Evolutionary conservation across 2,797 vertebrate genomes (phyloP).

Genomic region (Bucorvus abyssinicus): DNA sequence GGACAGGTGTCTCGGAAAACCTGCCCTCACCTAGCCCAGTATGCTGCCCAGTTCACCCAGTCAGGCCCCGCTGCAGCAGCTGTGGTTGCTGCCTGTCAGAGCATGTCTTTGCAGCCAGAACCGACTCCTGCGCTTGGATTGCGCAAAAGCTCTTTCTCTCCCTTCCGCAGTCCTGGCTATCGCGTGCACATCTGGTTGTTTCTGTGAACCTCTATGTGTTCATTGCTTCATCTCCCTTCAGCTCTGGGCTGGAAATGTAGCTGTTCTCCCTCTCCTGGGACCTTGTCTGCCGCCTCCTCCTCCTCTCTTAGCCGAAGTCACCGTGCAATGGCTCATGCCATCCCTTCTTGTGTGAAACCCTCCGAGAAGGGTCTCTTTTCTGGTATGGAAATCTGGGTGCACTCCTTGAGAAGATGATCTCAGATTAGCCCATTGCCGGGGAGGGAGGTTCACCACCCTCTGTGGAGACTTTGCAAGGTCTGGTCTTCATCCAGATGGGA

Average conservation of each 20-base stretch:
- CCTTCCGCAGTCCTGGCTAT: neutral
- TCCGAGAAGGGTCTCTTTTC: neutral
- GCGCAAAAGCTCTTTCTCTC: neutral
- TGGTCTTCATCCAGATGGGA: neutral
- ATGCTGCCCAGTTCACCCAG: neutral
- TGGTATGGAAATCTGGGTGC: neutral
- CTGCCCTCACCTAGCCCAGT: neutral
- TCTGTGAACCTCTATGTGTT: neutral
- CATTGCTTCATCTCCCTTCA: slow-evolving; percentile 3
- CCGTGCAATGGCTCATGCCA: neutral
- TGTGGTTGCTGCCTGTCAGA: neutral
- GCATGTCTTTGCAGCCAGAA: neutral
- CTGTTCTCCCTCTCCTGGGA: neutral
- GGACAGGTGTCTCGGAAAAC: neutral
- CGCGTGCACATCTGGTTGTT: neutral
- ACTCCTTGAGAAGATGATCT: neutral
- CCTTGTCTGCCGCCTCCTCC: neutral
- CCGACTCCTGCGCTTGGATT: neutral
- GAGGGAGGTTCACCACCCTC: neutral
- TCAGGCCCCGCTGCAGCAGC: neutral
- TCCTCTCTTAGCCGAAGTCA: neutral
- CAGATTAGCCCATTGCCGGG: neutral
- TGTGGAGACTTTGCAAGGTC: neutral
- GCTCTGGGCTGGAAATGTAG: neutral
- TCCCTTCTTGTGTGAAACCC: neutral